phyloP scores from a whole-genome alignment of 2,888 invertebrate species.

The Volucella inanis region DNA sequence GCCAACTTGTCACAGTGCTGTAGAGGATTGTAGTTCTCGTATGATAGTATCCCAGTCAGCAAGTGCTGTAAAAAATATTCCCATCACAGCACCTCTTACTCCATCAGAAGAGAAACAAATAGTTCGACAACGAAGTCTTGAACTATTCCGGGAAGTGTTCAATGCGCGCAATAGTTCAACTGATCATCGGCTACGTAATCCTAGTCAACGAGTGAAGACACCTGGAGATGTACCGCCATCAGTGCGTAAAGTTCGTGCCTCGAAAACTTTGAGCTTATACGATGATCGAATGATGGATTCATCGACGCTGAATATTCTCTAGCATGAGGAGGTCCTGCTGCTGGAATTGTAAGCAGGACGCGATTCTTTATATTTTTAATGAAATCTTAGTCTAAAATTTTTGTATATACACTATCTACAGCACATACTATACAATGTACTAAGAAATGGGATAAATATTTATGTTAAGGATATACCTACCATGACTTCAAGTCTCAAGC shows the following conservation, averaged over 20 bases:
- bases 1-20: constrained; percentile 69
- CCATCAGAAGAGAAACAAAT: constrained; percentile 78
- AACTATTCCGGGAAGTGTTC: constrained; percentile 90
- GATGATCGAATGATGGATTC: constrained; percentile 93
- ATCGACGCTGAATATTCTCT: constrained; percentile 82
- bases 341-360: constrained; percentile 80
- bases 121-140: constrained; percentile 88
- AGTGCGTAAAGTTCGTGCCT: constrained; percentile 88
- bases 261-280: constrained; percentile 91
- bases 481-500: constrained; percentile 35
- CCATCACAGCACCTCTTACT: constrained; percentile 32
- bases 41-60: constrained; percentile 77
- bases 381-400: constrained; percentile 47
- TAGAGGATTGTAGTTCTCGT: constrained; percentile 77
- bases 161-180: constrained; percentile 86
- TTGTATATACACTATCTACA: constrained; percentile 52
- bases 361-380: constrained; percentile 31
- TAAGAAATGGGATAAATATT: background rate
- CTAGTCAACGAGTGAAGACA: constrained; percentile 90
- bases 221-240: constrained; percentile 92
- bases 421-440: constrained; percentile 23
- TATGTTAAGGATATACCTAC: constrained; percentile 3
- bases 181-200: constrained; percentile 86
- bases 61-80: constrained; percentile 78
- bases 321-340: constrained; percentile 84